Evolutionary conservation across 2,113 vertebrate species (phyloP).

Genomic region (Pogonocichla stellata): DNA sequence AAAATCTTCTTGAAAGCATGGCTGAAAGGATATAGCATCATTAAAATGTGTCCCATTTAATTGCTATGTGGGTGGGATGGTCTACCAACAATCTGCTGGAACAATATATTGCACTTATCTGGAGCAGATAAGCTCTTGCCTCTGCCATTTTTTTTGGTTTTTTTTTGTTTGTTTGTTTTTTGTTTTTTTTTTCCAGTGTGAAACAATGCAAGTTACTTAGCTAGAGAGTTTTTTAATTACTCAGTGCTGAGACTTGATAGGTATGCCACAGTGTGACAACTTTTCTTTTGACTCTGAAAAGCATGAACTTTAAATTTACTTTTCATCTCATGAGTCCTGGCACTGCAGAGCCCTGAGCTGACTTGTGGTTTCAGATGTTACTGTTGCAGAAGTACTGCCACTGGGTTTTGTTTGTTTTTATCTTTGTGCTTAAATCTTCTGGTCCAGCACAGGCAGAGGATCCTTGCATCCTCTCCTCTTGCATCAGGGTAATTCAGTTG

Average conservation of each 20-base stretch:
- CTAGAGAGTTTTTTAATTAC: background rate
- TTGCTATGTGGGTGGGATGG: background rate
- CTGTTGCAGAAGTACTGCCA: background rate
- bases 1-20: background rate
- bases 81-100: background rate
- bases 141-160: background rate
- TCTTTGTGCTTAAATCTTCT: background rate
- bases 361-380: background rate
- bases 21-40: background rate
- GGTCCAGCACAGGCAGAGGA: accelerated
- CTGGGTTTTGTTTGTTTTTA: background rate
- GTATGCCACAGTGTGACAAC: background rate
- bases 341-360: accelerated
- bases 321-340: accelerated
- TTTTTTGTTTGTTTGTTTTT: background rate
- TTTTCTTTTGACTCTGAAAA: background rate
- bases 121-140: background rate
- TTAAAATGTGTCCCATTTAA: background rate
- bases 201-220: background rate
- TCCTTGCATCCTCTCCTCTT: background rate
- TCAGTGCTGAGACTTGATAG: background rate
- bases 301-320: background rate
- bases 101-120: background rate
- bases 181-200: no score
- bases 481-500: background rate